phyloP scores from a whole-genome alignment of 2,113 vertebrate species.

The Haemorhous mexicanus region DNA sequence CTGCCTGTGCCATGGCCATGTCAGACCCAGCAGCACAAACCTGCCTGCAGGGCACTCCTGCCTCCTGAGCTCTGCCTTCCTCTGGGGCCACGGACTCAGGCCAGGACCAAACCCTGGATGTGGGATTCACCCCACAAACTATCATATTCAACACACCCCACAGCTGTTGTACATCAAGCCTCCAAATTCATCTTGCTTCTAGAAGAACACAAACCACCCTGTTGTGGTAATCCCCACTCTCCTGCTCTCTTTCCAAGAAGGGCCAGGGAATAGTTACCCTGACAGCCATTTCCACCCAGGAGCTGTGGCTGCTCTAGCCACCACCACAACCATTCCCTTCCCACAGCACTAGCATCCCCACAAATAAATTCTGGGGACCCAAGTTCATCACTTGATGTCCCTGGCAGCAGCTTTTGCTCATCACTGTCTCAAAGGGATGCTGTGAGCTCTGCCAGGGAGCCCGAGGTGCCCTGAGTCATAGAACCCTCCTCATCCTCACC shows the following conservation, averaged over 20 bases:
- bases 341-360: neutral
- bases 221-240: rapidly evolving
- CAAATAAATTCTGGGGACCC: neutral
- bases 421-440: neutral
- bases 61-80: neutral
- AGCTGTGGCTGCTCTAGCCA: neutral
- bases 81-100: rapidly evolving
- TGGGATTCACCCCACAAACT: neutral
- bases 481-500: neutral
- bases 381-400: neutral
- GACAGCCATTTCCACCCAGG: neutral
- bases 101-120: neutral
- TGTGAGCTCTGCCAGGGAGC: neutral
- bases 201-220: neutral
- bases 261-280: neutral
- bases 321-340: neutral
- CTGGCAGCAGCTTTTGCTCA: neutral
- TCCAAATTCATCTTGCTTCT: neutral
- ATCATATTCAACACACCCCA: rapidly evolving
- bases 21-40: neutral
- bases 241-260: neutral
- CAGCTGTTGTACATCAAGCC: rapidly evolving
- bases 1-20: neutral
- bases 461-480: rapidly evolving
- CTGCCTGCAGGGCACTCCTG: neutral